Conservation (phyloP, 2,113 vertebrate species). For the Lepisosteus oculatus region DNA sequence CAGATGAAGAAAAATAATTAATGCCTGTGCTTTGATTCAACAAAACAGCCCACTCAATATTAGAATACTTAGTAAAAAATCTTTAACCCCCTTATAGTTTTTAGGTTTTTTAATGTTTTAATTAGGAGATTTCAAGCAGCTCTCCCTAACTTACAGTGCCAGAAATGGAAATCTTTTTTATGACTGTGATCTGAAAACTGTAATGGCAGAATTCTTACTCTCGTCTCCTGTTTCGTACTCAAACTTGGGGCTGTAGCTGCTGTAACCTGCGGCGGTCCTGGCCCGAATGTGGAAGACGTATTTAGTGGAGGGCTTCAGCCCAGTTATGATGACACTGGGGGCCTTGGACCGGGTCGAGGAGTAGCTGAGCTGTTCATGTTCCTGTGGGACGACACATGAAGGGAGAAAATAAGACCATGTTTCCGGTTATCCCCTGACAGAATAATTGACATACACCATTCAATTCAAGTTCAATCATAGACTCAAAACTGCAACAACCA, state of each 20-base stretch:
- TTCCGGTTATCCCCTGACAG: too few species aligned
- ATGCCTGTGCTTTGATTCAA: too few species aligned
- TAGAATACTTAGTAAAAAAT: not conserved
- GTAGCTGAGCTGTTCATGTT: slow-evolving; percentile 90
- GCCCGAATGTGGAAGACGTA: slow-evolving; percentile 90
- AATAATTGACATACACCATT: too few species aligned
- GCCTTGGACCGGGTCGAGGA: slow-evolving; percentile 90
- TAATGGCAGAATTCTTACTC: slow-evolving; percentile 67
- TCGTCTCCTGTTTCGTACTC: slow-evolving; percentile 93
- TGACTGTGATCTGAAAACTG: not conserved
- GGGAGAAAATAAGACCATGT: too few species aligned
- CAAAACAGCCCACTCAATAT: not conserved
- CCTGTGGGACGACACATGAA: slow-evolving; percentile 62
- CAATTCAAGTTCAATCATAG: too few species aligned
- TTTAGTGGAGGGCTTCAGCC: slow-evolving; percentile 87
- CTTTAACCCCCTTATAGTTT: not conserved
- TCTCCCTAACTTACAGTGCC: not conserved
- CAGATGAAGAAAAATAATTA: slow-evolving; percentile 9
- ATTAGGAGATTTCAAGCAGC: slow-evolving; percentile 7
- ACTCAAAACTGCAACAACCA: too few species aligned
- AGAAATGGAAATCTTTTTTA: not conserved
- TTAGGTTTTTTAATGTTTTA: not conserved
- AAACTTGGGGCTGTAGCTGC: slow-evolving; percentile 88
- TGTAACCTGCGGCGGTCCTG: slow-evolving; percentile 83
- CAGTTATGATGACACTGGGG: slow-evolving; percentile 90